These are phyloP conservation scores for Casuarius casuarius DNA, from an alignment of 2,113 vertebrate species.

Conservation along the genomic window DNA sequence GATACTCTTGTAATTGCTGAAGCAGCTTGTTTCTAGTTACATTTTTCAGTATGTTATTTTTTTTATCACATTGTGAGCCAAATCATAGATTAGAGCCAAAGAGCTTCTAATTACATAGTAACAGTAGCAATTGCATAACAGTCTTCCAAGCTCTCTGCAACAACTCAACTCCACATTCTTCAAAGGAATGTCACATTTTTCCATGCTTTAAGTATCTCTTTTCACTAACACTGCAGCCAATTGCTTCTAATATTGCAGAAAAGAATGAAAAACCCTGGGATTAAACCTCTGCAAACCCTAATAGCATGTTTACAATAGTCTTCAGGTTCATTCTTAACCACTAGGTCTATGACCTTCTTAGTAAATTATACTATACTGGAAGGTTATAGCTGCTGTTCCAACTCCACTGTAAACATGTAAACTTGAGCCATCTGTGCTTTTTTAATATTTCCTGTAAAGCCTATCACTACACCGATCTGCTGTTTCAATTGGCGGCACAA, in stretches of 20 bases:
- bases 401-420: slow-evolving; percentile 70
- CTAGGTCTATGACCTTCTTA: slow-evolving; percentile 62
- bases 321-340: slow-evolving; percentile 55
- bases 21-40: slow-evolving; percentile 15
- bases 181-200: slow-evolving; percentile 37
- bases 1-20: neutral
- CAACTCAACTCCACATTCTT: neutral
- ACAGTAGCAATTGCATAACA: slow-evolving; percentile 53
- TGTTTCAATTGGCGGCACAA: slow-evolving; percentile 71
- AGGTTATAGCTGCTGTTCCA: slow-evolving; percentile 66
- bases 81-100: slow-evolving; percentile 44
- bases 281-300: slow-evolving; percentile 49
- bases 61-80: slow-evolving; percentile 20
- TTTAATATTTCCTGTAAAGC: slow-evolving; percentile 76
- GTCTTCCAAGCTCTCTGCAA: neutral
- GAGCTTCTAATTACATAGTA: slow-evolving; percentile 63
- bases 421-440: slow-evolving; percentile 76
- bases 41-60: neutral
- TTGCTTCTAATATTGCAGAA: slow-evolving; percentile 47
- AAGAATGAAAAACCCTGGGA: slow-evolving; percentile 9
- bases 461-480: slow-evolving; percentile 58
- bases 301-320: slow-evolving; percentile 49
- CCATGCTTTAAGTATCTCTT: slow-evolving; percentile 59
- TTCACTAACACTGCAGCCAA: slow-evolving; percentile 24
- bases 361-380: slow-evolving; percentile 61